These are phyloP conservation scores for Halichoerus grypus DNA, from an alignment of 2,113 vertebrate species.

Conservation along the genomic window DNA sequence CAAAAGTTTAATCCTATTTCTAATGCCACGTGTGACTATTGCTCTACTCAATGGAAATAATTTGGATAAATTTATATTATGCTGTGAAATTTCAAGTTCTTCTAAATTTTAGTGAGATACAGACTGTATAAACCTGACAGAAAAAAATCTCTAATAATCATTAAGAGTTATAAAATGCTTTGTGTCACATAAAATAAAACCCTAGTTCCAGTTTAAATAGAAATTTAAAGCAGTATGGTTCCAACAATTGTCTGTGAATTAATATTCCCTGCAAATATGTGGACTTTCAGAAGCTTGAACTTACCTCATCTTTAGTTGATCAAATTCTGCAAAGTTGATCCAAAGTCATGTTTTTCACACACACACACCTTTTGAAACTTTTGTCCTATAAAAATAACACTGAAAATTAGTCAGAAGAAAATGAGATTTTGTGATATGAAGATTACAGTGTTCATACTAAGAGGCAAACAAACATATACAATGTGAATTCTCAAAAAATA, in stretches of 20 bases:
- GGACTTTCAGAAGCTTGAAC: not conserved
- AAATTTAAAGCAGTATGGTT: not conserved
- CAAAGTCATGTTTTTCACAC: not conserved
- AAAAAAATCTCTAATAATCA: not conserved
- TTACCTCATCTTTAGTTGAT: not conserved
- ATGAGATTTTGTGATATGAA: not conserved
- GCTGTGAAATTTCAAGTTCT: not conserved
- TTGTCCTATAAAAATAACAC: not conserved
- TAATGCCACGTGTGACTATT: not conserved
- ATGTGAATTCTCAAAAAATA: not conserved
- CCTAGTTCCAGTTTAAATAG: not conserved
- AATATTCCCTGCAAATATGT: not conserved
- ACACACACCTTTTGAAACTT: not conserved
- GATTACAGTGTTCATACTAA: not conserved
- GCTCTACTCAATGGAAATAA: not conserved
- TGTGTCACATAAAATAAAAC: not conserved
- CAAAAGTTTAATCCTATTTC: constrained; percentile 17
- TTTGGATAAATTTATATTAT: not conserved
- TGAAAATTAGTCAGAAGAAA: not conserved
- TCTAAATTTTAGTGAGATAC: not conserved
- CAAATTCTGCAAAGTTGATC: not conserved
- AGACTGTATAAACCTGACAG: not conserved
- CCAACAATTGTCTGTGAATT: not conserved
- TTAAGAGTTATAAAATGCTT: constrained; percentile 32
- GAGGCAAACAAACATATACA: not conserved